Evolutionary conservation across 2,113 vertebrate genomes (phyloP).

Genomic region (Cairina moschata): DNA sequence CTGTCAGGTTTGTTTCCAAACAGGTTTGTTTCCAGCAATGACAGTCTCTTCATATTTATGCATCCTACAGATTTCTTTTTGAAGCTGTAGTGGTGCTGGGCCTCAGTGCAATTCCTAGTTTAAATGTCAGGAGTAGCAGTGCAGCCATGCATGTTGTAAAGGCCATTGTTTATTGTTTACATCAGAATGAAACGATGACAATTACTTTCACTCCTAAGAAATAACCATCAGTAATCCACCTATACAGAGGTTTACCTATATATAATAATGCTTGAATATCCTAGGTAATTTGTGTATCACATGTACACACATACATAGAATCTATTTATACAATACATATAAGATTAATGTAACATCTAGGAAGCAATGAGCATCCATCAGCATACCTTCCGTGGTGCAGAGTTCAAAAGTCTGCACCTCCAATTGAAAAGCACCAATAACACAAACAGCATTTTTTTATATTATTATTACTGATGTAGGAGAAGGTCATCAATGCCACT

Average conservation of each 20-base stretch:
- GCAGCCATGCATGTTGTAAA: not conserved
- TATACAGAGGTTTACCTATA: not conserved
- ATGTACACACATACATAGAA: not conserved
- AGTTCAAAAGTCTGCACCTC: not conserved
- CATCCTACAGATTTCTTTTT: not conserved
- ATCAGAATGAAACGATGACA: not conserved
- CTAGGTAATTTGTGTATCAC: not conserved
- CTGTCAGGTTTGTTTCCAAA: not conserved
- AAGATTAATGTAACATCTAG: not conserved
- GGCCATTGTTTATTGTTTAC: not conserved
- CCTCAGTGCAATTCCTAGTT: not conserved
- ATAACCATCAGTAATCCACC: not conserved
- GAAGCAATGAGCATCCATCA: not conserved
- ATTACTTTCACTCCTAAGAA: not conserved
- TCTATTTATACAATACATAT: not conserved
- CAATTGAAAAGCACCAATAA: not conserved
- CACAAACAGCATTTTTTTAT: not conserved
- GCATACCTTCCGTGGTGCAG: not conserved
- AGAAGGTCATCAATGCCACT: not conserved
- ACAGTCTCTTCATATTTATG: not conserved
- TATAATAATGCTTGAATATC: not conserved
- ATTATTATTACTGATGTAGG: not conserved
- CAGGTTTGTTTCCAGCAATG: not conserved
- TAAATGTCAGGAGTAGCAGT: not conserved
- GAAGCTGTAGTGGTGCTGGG: not conserved